These are phyloP conservation scores for Orthosia gothica DNA, from an alignment of 2,888 invertebrate genomes.

Conservation along the genomic window DNA sequence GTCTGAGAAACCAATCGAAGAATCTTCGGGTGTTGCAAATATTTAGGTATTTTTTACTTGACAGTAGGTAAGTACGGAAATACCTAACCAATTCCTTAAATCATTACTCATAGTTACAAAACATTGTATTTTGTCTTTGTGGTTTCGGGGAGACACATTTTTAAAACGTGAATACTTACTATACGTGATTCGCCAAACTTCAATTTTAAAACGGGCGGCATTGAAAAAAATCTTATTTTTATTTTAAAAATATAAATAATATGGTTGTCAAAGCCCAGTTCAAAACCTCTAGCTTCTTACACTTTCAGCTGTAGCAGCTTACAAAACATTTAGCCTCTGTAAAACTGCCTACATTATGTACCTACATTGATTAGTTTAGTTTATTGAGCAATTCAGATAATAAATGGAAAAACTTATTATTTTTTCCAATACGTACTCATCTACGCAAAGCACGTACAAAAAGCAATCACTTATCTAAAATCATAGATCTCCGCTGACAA, in stretches of 20 bases:
- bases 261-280: too few relatives aligned
- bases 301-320: not conserved
- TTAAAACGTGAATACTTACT: not conserved
- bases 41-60: not conserved
- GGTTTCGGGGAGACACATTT: constrained; percentile 30
- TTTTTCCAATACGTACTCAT: not conserved
- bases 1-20: not conserved
- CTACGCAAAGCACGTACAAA: constrained; percentile 15
- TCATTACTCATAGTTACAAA: constrained; percentile 43
- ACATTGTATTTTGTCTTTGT: constrained; percentile 15
- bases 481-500: constrained; percentile 41
- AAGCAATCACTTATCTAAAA: constrained; percentile 21
- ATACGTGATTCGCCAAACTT: not conserved
- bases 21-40: not conserved
- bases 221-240: too few relatives aligned
- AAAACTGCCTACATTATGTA: not conserved
- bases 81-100: constrained; percentile 23
- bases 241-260: too few relatives aligned
- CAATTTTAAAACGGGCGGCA: not conserved
- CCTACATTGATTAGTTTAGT: not conserved
- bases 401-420: not conserved
- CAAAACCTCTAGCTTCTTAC: too few relatives aligned
- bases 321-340: not conserved
- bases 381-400: not conserved
- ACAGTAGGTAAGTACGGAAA: constrained; percentile 4